phyloP scores from a whole-genome alignment of 1,140 invertebrate species.

The Drosophila paulistorum region DNA sequence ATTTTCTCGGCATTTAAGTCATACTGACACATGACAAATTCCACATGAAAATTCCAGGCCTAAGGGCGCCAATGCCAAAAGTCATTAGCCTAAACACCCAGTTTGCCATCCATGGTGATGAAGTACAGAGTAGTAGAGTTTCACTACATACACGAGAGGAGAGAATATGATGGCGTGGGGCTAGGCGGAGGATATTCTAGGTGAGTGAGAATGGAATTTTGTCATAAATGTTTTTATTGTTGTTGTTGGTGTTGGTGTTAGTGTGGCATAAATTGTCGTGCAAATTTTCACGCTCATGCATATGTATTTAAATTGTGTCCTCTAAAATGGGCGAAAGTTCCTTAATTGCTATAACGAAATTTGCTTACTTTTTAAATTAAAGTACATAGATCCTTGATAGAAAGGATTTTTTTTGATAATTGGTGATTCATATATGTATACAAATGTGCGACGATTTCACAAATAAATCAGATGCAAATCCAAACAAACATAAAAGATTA shows the following conservation, averaged over 20 bases:
- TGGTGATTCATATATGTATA: constrained; percentile 19
- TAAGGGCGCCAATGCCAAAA: constrained; percentile 48
- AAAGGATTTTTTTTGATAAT: constrained; percentile 47
- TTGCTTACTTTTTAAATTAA: constrained; percentile 20
- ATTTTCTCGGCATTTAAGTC: constrained; percentile 79
- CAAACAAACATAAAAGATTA: no score
- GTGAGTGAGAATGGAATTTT: constrained; percentile 72
- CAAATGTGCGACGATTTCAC: no score
- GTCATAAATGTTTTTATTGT: constrained; percentile 66
- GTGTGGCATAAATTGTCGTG: constrained; percentile 73
- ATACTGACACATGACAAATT: constrained; percentile 79
- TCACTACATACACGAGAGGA: background rate
- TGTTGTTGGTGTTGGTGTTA: constrained; percentile 45
- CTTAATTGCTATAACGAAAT: background rate
- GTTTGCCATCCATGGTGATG: constrained; percentile 42
- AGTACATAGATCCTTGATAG: constrained; percentile 20
- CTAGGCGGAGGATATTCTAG: background rate
- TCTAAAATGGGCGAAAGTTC: constrained; percentile 30
- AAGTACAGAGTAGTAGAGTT: constrained; percentile 21
- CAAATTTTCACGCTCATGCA: constrained; percentile 75
- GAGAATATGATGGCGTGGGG: background rate
- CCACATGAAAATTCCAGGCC: constrained; percentile 64
- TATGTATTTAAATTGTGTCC: constrained; percentile 55
- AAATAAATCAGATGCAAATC: no score
- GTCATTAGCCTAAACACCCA: constrained; percentile 77